Evolutionary conservation across 1,140 invertebrate genomes (phyloP).

Genomic region (Bactericera cockerelli): DNA sequence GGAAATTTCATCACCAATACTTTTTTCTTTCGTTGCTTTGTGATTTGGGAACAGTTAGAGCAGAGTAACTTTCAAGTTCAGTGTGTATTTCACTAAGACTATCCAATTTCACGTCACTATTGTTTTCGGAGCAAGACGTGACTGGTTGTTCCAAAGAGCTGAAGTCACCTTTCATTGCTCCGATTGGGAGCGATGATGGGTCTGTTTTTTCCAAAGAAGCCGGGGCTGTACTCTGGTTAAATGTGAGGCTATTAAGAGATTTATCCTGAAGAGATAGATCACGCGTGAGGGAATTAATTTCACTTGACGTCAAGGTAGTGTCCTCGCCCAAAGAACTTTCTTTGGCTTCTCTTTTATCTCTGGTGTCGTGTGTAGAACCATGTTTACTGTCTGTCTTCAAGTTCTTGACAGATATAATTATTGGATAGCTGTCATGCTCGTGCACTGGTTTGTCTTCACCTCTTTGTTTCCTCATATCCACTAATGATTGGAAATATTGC

Average conservation of each 20-base stretch:
- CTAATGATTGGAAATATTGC: constrained; percentile 3
- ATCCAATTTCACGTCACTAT: too few relatives aligned
- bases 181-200: background rate
- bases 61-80: too few relatives aligned
- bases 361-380: background rate
- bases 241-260: background rate
- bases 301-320: background rate
- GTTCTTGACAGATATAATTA: background rate
- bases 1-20: too few relatives aligned
- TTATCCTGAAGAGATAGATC: background rate
- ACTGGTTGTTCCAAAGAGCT: background rate
- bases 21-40: too few relatives aligned
- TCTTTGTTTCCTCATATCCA: background rate
- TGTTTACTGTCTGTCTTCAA: background rate
- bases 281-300: background rate
- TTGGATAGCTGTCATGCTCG: background rate
- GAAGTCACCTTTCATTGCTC: too few relatives aligned
- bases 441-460: background rate
- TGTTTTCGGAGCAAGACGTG: background rate
- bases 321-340: background rate
- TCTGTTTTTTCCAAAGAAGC: background rate
- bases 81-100: too few relatives aligned
- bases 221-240: background rate
- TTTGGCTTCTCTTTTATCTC: background rate
- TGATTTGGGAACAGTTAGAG: too few relatives aligned